phyloP scores from a whole-genome alignment of 2,888 invertebrate species.

The Meiosimyza platycephala region DNA sequence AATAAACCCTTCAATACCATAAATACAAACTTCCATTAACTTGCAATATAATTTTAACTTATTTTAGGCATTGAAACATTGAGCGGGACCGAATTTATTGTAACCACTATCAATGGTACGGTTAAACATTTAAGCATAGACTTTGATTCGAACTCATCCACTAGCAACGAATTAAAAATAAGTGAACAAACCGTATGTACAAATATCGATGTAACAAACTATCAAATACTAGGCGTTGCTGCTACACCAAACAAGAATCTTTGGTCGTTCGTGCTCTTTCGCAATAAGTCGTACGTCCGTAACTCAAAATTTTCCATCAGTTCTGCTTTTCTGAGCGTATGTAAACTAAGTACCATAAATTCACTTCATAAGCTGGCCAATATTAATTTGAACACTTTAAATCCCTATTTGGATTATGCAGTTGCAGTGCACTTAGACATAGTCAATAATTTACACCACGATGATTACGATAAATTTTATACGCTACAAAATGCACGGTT shows the following conservation, averaged over 20 bases:
- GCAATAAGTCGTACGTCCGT: conserved; percentile 52
- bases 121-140: conserved; percentile 48
- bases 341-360: conserved; percentile 46
- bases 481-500: conserved; percentile 37
- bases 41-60: background rate
- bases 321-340: conserved; percentile 48
- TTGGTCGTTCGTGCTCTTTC: conserved; percentile 53
- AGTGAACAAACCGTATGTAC: conserved; percentile 40
- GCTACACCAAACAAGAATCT: conserved; percentile 52
- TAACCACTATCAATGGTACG: conserved; percentile 51
- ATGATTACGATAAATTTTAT: conserved; percentile 44
- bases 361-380: conserved; percentile 46
- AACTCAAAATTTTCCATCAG: conserved; percentile 37
- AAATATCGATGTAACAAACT: conserved; percentile 49
- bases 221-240: conserved; percentile 55
- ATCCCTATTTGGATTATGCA: conserved; percentile 51
- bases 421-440: conserved; percentile 55
- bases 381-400: conserved; percentile 35
- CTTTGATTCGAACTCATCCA: background rate
- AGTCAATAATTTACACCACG: conserved; percentile 45
- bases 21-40: background rate
- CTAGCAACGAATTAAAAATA: conserved; percentile 40
- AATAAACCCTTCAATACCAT: background rate
- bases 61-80: conserved; percentile 52
- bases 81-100: conserved; percentile 47